Evolutionary conservation across 2,888 invertebrate species (phyloP), one percentile per base, ranked within the genome.

Genomic region (Gibbula magus): DNA sequence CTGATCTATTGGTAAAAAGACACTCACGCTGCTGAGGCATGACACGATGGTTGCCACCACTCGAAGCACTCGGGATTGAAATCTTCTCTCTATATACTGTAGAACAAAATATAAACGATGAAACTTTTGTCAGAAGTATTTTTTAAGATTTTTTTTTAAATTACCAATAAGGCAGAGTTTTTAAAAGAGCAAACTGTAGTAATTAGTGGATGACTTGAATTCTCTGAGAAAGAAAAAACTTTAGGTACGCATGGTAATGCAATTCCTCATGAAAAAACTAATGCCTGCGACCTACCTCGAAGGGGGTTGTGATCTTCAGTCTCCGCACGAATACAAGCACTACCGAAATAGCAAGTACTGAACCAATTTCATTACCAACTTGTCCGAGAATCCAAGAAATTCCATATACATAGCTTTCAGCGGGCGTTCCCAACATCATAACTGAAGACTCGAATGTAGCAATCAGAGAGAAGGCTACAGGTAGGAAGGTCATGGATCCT

Each of bases 41-140:
- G 39, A 20, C 10, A 67, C 3, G 22, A 76, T 29, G n/a, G 67
- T 75, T 7, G 76, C 79, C 5, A 80, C 18, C 8, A 61, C 18
- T 53, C 76, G 56, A 4, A 77, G 52, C 18, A 53, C 56, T 29
- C 81, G 73, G 8, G 89, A 88, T 32, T 89, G 85, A 81, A 88
- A 91, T 66, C 91, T 79, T 45, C 86, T 61, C 79, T 90, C 90
- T 52, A 91, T 73, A 79, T 91, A 91, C 91, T 91, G 83, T 13
- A 83, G 83, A 45, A 10, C 10, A 45, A 45, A 5, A 13, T 45
- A 45, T 45, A 4, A 13, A 1, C 4, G 10, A 13, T 45, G 1
- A 8, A 45, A 8, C 13, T 10, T 10, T 45, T 45, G 13, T 45
- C 45, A 13, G 13, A 45, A 45, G 5, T 45, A 10, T 45, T 8